Evolutionary conservation across 2,888 invertebrate genomes (phyloP).

Genomic region (Perdita meconis): DNA sequence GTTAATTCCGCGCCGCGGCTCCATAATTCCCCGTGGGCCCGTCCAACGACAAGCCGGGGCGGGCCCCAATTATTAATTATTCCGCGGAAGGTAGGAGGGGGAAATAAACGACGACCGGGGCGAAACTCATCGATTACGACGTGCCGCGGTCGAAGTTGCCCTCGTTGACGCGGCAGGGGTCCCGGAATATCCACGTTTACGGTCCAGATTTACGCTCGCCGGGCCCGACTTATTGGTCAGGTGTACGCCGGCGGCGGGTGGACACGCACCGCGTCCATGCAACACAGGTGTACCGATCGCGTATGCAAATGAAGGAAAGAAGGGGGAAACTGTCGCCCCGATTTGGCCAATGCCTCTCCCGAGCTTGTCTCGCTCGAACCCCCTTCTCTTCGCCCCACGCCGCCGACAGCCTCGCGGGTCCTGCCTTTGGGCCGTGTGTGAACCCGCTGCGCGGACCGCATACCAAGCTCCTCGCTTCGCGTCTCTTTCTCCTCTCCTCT

Average conservation of each 20-base stretch:
- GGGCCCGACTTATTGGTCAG: constrained; percentile 55
- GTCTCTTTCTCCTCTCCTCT: constrained; percentile 15
- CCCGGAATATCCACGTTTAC: constrained; percentile 33
- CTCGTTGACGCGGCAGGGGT: constrained; percentile 52
- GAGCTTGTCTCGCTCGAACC: constrained; percentile 36
- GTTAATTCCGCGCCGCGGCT: constrained; percentile 33
- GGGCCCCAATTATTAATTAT: constrained; percentile 39
- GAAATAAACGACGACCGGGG: constrained; percentile 8
- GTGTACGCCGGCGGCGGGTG: constrained; percentile 33
- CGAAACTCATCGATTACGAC: constrained; percentile 42
- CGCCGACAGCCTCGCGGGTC: constrained; percentile 29
- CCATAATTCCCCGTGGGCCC: constrained; percentile 24
- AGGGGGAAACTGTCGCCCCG: constrained; percentile 72
- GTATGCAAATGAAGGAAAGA: constrained; percentile 74
- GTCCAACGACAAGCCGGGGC: neutral
- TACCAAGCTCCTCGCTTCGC: constrained; percentile 75
- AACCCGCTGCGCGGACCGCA: constrained; percentile 81
- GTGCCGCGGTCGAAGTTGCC: constrained; percentile 22
- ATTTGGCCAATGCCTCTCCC: constrained; percentile 73
- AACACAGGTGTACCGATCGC: constrained; percentile 76
- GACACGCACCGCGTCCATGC: constrained; percentile 43
- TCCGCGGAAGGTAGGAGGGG: neutral
- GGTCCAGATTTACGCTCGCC: constrained; percentile 54
- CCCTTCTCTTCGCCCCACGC: neutral
- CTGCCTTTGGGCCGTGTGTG: constrained; percentile 76